Evolutionary conservation across 1,140 invertebrate species (phyloP), one percentile per base, ranked within the genome.

Genomic region (Temnothorax curvispinosus): DNA sequence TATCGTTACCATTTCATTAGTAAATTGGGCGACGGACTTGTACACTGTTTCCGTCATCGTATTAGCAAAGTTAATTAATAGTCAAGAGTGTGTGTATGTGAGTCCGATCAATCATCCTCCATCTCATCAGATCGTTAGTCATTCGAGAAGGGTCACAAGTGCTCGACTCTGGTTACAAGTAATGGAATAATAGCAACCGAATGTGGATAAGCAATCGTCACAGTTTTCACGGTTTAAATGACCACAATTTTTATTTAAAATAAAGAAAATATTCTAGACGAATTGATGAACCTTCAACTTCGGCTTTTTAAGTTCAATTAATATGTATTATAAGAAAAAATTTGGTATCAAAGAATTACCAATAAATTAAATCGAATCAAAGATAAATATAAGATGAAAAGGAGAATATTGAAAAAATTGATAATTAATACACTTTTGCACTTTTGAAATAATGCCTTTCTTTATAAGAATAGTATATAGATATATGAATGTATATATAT

Each of bases 11-110:
- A 50, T 80, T 80, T 80, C 47, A 80, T 84, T 84, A 84, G 32
- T 47, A 56, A 62, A 84, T 84, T 84, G 41, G 69, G 4, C 32
- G 54, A 64, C 58, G 21, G 1, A 18, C 56, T 60, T 60, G 41
- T 60, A 27, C 72, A 18, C 52, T 21, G 71, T 75, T 80, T 60
- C 54, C 54, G 41, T 75, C 8, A 75, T 62, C 69, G n/a, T 60
- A 67, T 80, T 80, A 27, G 71, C 27, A 41, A 72, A 82, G 69
- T 84, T 84, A 84, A 84, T 84, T 84, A 84, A 60, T 60, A 84
- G 69, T 75, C 69, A 75, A 84, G 80, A 84, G 41, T 47, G 41
- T 27, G 60, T 38, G 69, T 41, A 74, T 62, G 54, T 47, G 56
- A 27, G 8, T 60, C 56, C 69, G 11, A 84, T 84, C 80, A 84